A percentile compares a stretch with the other conserved stretches of the same genome.
Conservation (phyloP, 2,797 vertebrate species). For the Acropternis orthonyx region DNA sequence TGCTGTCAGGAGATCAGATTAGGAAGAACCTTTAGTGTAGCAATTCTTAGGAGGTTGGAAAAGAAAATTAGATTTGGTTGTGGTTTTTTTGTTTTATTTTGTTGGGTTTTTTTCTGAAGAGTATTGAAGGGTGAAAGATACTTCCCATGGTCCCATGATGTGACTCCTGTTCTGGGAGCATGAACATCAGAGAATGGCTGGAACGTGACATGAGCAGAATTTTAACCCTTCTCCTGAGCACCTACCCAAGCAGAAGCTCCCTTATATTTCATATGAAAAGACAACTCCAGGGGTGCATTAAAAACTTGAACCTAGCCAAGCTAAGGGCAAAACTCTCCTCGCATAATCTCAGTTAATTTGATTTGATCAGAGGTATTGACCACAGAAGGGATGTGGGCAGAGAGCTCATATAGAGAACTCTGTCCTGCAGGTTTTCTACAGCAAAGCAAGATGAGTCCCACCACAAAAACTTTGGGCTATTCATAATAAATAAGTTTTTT, state of each 20-base stretch:
- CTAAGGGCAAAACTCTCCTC: not conserved
- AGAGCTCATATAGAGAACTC: not conserved
- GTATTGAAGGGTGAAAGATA: not conserved
- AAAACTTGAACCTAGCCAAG: not conserved
- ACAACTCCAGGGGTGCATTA: not conserved
- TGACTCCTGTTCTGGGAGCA: not conserved
- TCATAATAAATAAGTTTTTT: not conserved
- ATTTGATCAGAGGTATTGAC: not conserved
- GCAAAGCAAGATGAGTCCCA: not conserved
- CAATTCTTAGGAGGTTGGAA: not conserved
- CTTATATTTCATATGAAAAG: not conserved
- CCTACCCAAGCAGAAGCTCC: fast-evolving
- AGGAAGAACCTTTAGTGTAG: not conserved
- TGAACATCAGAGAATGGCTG: not conserved
- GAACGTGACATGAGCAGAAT: not conserved
- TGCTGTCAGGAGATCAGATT: not conserved
- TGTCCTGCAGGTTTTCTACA: not conserved
- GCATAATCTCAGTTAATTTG: not conserved
- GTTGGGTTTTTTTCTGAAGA: not conserved
- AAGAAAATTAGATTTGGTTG: not conserved
- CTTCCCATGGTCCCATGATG: fast-evolving
- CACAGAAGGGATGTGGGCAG: not conserved
- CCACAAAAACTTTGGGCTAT: not conserved
- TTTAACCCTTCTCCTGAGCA: not conserved
- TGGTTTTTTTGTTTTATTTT: not conserved